Percentiles rank a stretch among this genome's conserved stretches.
Conservation (phyloP, 2,888 invertebrate species). For the Eupeodes luniger region DNA sequence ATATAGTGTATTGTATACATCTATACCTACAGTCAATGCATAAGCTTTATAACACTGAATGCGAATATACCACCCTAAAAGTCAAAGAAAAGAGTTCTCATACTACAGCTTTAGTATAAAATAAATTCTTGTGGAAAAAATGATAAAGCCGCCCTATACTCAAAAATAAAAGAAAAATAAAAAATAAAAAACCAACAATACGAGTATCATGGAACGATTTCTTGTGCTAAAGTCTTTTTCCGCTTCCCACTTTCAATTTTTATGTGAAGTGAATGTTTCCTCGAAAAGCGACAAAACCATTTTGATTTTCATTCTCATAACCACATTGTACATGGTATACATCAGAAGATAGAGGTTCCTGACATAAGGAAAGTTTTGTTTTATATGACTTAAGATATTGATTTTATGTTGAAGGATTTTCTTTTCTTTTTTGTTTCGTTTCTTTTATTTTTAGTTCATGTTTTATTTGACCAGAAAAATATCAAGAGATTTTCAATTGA, state of each 20-base stretch:
- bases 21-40: not conserved
- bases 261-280: slow-evolving; percentile 60
- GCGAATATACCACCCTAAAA: not conserved
- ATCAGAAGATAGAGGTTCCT: not conserved
- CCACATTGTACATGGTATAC: slow-evolving; percentile 8
- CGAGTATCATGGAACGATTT: slow-evolving; percentile 29
- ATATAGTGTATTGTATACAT: not conserved
- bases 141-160: slow-evolving; percentile 37
- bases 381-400: slow-evolving; percentile 36
- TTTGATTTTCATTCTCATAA: slow-evolving; percentile 49
- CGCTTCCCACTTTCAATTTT: slow-evolving; percentile 53
- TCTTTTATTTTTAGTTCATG: not conserved
- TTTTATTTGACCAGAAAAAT: slow-evolving; percentile 1
- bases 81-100: slow-evolving; percentile 6
- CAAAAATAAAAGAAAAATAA: not conserved
- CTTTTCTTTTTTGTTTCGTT: not conserved
- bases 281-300: slow-evolving; percentile 49
- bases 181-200: slow-evolving; percentile 27
- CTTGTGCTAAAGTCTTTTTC: slow-evolving; percentile 25
- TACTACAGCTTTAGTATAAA: slow-evolving; percentile 19
- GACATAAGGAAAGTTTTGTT: slow-evolving; percentile 59
- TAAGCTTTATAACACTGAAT: no score
- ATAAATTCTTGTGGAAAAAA: slow-evolving; percentile 46
- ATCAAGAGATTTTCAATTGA: not conserved
- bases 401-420: slow-evolving; percentile 50